A percentile compares a stretch with the other conserved stretches of the same genome.
phyloP scores from a whole-genome alignment of 1,140 invertebrate species.

The Andrena cerasifolii region DNA sequence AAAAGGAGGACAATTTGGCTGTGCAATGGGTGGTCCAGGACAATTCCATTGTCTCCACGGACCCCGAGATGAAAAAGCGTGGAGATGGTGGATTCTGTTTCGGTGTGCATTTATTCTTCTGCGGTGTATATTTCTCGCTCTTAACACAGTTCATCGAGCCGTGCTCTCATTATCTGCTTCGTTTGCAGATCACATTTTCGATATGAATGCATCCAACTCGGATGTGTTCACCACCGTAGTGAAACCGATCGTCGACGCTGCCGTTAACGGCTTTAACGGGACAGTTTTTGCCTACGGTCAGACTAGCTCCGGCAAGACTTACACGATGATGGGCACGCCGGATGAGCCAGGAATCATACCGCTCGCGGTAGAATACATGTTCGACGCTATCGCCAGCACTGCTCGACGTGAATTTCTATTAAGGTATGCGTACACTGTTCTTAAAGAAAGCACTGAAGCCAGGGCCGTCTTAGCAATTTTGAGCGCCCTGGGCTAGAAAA shows the following conservation, averaged over 20 bases:
- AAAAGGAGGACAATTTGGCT: slow-evolving; percentile 84
- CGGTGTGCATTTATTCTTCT: slow-evolving; percentile 74
- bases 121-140: too few species aligned
- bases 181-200: slow-evolving; percentile 89
- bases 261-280: slow-evolving; percentile 92
- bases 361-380: slow-evolving; percentile 87
- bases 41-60: slow-evolving; percentile 84
- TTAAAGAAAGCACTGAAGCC: too few species aligned
- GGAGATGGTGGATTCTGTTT: slow-evolving; percentile 80
- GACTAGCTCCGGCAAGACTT: slow-evolving; percentile 91
- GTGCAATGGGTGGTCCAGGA: slow-evolving; percentile 85
- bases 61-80: slow-evolving; percentile 75
- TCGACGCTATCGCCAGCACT: slow-evolving; percentile 87
- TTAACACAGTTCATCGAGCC: background rate
- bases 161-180: background rate
- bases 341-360: slow-evolving; percentile 89
- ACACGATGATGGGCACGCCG: slow-evolving; percentile 88
- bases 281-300: slow-evolving; percentile 97
- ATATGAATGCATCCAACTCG: slow-evolving; percentile 83
- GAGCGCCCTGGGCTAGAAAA: too few species aligned
- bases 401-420: slow-evolving; percentile 86
- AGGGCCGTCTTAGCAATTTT: too few species aligned
- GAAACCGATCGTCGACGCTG: slow-evolving; percentile 88
- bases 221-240: slow-evolving; percentile 88
- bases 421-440: slow-evolving; percentile 58